These are phyloP conservation scores for Sebastes diploproa DNA, from an alignment of 2,797 vertebrate genomes.

Conservation along the genomic window DNA sequence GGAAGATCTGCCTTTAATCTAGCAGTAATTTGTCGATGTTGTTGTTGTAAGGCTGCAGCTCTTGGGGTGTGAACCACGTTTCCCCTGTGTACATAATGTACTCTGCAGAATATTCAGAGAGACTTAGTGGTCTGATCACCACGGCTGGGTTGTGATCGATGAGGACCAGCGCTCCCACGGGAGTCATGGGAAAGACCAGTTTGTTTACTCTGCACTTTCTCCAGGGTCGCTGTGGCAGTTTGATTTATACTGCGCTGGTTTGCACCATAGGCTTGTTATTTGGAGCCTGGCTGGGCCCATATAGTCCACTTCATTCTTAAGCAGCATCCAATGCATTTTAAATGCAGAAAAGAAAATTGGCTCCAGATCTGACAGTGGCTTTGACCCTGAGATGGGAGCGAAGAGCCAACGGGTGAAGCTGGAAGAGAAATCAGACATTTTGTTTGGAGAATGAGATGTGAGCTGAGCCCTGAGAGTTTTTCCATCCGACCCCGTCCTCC, in stretches of 20 bases:
- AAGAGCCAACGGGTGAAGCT: constrained; percentile 47
- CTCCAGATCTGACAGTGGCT: constrained; percentile 51
- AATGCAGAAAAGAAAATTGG: constrained; percentile 62
- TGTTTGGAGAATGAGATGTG: constrained; percentile 65
- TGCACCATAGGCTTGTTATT: constrained; percentile 58
- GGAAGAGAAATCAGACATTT: constrained; percentile 71
- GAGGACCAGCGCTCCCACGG: constrained; percentile 63
- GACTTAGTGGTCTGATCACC: constrained; percentile 50
- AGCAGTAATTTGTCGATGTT: constrained; percentile 22
- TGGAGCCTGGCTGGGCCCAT: constrained; percentile 29
- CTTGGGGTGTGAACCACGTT: constrained; percentile 40
- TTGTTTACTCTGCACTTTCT: constrained; percentile 85
- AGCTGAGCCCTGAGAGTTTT: constrained; percentile 63
- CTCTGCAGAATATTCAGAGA: constrained; percentile 52
- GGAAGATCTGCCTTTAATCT: constrained; percentile 47
- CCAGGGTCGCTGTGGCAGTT: constrained; percentile 69
- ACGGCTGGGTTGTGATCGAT: constrained; percentile 71
- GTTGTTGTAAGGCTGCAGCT: constrained; percentile 32
- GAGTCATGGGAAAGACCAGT: constrained; percentile 76
- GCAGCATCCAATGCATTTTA: constrained; percentile 69
- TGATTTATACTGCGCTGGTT: constrained; percentile 77
- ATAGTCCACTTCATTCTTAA: constrained; percentile 50
- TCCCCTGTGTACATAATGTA: constrained; percentile 36
- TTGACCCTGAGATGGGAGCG: constrained; percentile 57
- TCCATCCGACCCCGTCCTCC: constrained; percentile 47